A percentile compares a stretch with the other conserved stretches of the same genome.
Evolutionary conservation across 1,140 invertebrate genomes (phyloP).

Genomic region (Listronotus bonariensis): DNA sequence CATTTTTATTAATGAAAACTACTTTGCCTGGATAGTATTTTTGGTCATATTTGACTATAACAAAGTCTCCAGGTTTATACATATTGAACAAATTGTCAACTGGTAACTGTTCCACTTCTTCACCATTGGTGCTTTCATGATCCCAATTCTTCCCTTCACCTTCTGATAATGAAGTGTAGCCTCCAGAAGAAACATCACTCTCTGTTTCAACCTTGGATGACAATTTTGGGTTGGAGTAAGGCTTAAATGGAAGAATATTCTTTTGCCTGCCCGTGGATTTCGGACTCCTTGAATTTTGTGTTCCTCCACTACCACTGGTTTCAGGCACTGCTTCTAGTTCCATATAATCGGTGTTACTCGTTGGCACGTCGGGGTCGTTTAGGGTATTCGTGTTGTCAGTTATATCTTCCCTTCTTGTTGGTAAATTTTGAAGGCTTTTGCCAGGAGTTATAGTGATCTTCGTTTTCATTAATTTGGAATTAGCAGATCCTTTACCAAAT

Average conservation of each 20-base stretch:
- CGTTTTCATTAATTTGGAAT: background rate
- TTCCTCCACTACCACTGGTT: background rate
- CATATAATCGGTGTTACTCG: background rate
- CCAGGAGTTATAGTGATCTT: background rate
- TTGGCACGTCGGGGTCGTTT: background rate
- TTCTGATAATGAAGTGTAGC: conserved; percentile 1
- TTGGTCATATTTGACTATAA: background rate
- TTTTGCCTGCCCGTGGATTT: background rate
- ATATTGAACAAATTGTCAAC: background rate
- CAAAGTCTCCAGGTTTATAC: background rate
- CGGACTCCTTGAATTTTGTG: no score
- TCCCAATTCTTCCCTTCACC: background rate
- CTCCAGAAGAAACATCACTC: background rate
- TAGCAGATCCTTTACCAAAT: background rate
- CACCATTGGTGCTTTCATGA: background rate
- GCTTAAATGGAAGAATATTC: background rate
- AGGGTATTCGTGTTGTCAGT: background rate
- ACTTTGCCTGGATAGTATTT: no score
- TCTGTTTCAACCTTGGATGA: background rate
- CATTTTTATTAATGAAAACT: no score
- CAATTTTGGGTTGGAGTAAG: background rate
- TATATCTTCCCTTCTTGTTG: background rate
- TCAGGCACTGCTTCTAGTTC: background rate
- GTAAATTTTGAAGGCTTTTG: background rate
- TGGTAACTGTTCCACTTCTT: background rate